A percentile compares a stretch with the other conserved stretches of the same genome.
These are phyloP conservation scores for Threskiornis aethiopicus DNA, from an alignment of 2,797 vertebrate genomes.

Conservation along the genomic window DNA sequence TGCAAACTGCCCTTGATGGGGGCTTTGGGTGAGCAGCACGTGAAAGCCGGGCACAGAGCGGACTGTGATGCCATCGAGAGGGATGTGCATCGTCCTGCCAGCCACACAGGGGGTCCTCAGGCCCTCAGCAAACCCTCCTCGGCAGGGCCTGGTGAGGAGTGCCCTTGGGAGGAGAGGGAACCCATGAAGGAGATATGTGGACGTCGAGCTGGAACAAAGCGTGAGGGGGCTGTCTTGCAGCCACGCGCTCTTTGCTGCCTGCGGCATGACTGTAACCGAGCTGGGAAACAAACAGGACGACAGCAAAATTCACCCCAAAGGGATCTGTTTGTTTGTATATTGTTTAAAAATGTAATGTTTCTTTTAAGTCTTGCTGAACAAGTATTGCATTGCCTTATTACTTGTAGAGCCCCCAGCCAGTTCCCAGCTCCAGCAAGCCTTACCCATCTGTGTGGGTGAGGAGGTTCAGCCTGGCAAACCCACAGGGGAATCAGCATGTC, in stretches of 20 bases:
- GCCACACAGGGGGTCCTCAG: background rate
- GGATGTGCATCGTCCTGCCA: background rate
- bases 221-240: fast-evolving
- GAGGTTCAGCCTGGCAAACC: background rate
- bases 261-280: fast-evolving
- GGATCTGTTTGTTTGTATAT: background rate
- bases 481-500: background rate
- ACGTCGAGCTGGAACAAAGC: background rate
- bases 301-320: background rate
- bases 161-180: background rate
- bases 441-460: fast-evolving
- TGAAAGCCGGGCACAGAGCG: fast-evolving
- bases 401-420: background rate
- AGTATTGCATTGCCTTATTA: background rate
- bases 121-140: background rate
- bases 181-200: background rate
- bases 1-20: background rate
- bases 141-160: background rate
- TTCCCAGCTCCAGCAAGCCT: background rate
- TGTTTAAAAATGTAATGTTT: background rate
- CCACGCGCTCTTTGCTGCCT: background rate
- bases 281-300: background rate
- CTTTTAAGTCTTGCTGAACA: background rate
- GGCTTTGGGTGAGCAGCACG: fast-evolving
- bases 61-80: fast-evolving